A percentile compares a stretch with the other conserved stretches of the same genome.
Evolutionary conservation across 1,140 invertebrate species (phyloP).

Genomic region (Conus betulinus): DNA sequence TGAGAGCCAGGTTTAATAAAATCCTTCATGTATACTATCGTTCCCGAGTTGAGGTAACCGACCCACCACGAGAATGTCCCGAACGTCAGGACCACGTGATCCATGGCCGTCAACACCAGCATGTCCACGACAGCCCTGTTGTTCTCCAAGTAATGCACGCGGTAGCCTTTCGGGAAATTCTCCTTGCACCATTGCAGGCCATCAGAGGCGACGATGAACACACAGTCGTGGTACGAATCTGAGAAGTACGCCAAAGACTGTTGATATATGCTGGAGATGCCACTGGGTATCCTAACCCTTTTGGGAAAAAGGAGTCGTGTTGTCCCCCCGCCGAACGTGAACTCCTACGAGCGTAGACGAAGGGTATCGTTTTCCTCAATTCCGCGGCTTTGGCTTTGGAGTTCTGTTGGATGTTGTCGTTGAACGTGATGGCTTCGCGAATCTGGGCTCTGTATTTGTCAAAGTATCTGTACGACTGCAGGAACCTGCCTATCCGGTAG

Average conservation of each 20-base stretch:
- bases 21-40: constrained; percentile 52
- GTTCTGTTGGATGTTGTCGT: constrained; percentile 31
- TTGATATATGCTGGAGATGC: constrained; percentile 45
- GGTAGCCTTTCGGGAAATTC: not conserved
- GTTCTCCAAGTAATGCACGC: constrained; percentile 32
- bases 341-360: constrained; percentile 50
- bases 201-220: constrained; percentile 57
- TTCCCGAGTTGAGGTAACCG: constrained; percentile 56
- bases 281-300: constrained; percentile 44
- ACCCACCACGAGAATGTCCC: constrained; percentile 63
- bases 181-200: constrained; percentile 52
- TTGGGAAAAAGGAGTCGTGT: no score
- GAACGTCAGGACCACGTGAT: constrained; percentile 57
- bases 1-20: constrained; percentile 34
- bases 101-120: constrained; percentile 45
- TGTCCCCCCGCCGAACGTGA: constrained; percentile 59
- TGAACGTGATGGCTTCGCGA: constrained; percentile 51
- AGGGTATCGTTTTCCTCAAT: constrained; percentile 7
- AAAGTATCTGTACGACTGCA: constrained; percentile 64
- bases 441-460: constrained; percentile 38
- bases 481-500: constrained; percentile 44
- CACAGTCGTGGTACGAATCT: constrained; percentile 28
- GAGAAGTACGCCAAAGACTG: constrained; percentile 50
- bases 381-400: constrained; percentile 38
- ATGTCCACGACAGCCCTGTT: constrained; percentile 60